Percentiles rank a stretch among this genome's conserved stretches.
Evolutionary conservation across 2,797 vertebrate species (phyloP).

Genomic region (Sebastes baramenuke): DNA sequence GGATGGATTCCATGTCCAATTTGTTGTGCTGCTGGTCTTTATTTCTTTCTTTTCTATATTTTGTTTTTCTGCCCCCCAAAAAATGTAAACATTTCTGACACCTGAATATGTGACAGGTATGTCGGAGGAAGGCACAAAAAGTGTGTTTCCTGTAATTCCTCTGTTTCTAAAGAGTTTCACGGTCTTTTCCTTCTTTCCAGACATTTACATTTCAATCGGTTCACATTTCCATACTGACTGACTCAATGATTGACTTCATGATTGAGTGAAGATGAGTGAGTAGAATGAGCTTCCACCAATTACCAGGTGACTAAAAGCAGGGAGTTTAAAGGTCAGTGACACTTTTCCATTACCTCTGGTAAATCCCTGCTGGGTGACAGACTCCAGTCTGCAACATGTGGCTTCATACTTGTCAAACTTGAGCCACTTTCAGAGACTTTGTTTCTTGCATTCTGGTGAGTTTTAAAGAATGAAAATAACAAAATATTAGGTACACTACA

Average conservation of each 20-base stretch:
- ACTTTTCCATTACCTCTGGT: neutral
- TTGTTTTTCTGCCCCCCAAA: neutral
- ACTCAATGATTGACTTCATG: constrained; percentile 6
- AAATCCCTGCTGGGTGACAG: neutral
- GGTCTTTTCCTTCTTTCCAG: neutral
- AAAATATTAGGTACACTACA: no score
- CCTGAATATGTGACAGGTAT: neutral
- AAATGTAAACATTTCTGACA: neutral
- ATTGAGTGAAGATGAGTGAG: neutral
- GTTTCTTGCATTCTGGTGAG: no score
- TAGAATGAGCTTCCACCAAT: constrained; percentile 10
- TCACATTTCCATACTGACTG: constrained; percentile 20
- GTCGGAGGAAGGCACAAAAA: neutral
- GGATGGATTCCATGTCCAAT: neutral
- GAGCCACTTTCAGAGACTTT: no score
- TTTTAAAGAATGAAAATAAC: no score
- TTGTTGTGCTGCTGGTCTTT: neutral
- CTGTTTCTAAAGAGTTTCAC: neutral
- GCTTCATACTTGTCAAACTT: neutral
- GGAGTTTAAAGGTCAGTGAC: neutral
- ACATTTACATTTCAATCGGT: constrained; percentile 19
- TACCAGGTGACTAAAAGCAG: neutral
- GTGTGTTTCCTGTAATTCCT: neutral
- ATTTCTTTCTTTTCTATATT: neutral
- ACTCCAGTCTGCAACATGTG: neutral